These are phyloP conservation scores for Stomorhina lunata DNA, from an alignment of 2,888 invertebrate species.

Conservation along the genomic window DNA sequence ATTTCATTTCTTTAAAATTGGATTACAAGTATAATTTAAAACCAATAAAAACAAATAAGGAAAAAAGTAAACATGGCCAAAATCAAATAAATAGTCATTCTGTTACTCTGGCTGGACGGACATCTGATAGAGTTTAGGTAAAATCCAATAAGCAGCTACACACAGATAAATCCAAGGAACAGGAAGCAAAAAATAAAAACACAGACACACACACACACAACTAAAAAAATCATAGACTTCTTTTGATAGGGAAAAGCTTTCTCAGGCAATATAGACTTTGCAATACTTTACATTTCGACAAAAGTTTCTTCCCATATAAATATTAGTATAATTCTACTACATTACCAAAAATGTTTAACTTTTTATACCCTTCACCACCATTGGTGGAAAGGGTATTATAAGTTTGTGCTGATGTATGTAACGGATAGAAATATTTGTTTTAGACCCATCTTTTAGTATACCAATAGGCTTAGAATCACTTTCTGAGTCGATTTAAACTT, in stretches of 20 bases:
- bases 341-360: too few relatives aligned
- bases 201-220: neutral
- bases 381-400: too few relatives aligned
- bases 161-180: neutral
- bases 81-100: constrained; percentile 52
- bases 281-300: neutral
- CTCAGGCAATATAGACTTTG: neutral
- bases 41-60: constrained; percentile 65
- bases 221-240: neutral
- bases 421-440: too few relatives aligned
- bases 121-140: constrained; percentile 30
- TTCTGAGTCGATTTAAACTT: too few relatives aligned
- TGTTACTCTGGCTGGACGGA: neutral
- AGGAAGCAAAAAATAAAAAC: neutral
- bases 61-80: constrained; percentile 61
- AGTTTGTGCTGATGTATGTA: too few relatives aligned
- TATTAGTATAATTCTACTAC: neutral
- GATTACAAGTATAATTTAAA: constrained; percentile 66
- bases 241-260: neutral
- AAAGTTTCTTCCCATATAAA: neutral
- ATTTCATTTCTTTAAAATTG: constrained; percentile 63
- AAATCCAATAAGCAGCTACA: constrained; percentile 55
- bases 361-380: too few relatives aligned
- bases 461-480: too few relatives aligned
- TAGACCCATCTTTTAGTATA: too few relatives aligned